Conservation (phyloP, 2,797 vertebrate genomes). For the Knipowitschia caucasica region DNA sequence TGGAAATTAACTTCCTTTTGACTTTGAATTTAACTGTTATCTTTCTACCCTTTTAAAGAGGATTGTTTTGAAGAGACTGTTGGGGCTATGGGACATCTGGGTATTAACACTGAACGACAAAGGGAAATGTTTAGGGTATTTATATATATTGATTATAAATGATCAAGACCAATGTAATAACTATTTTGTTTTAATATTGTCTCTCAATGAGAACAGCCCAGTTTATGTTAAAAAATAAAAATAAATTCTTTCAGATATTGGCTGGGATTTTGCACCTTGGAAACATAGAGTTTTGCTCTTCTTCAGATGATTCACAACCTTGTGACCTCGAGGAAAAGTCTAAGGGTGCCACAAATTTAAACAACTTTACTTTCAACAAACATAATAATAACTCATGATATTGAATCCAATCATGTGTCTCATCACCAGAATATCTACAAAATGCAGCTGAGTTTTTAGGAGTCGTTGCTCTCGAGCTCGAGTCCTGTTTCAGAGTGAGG, state of each 20-base stretch:
- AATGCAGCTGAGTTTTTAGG: constrained; percentile 76
- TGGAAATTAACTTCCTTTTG: not conserved
- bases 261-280: constrained; percentile 91
- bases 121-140: constrained; percentile 87
- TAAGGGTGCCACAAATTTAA: constrained; percentile 71
- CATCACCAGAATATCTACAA: constrained; percentile 74
- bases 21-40: not conserved
- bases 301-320: constrained; percentile 80
- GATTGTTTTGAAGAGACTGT: constrained; percentile 87
- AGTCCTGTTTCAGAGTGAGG: constrained; percentile 78
- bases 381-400: not conserved
- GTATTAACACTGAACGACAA: constrained; percentile 78
- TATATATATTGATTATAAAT: not conserved
- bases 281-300: constrained; percentile 79
- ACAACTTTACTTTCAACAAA: not conserved
- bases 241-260: constrained; percentile 76
- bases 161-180: not conserved
- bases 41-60: constrained; percentile 75
- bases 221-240: not conserved
- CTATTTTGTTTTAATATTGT: not conserved
- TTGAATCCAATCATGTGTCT: not conserved
- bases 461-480: constrained; percentile 74
- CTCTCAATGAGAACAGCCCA: not conserved
- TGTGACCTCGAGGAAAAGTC: constrained; percentile 77
- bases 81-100: constrained; percentile 88